These are phyloP conservation scores for Urocyon cinereoargenteus DNA, from an alignment of 2,797 vertebrate genomes.

Conservation along the genomic window DNA sequence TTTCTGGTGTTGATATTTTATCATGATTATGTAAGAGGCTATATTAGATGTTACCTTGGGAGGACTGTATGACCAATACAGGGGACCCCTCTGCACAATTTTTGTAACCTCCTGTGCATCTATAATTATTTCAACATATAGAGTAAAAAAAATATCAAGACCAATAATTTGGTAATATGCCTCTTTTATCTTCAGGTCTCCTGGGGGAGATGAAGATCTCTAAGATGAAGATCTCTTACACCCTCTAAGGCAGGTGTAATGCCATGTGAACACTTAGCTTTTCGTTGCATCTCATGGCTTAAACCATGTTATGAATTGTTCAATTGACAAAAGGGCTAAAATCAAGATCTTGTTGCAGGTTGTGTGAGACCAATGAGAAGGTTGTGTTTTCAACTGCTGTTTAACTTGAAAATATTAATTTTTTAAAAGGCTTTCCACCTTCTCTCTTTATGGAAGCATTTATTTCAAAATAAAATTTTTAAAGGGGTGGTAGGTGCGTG, in stretches of 20 bases:
- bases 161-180: background rate
- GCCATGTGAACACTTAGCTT: background rate
- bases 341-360: background rate
- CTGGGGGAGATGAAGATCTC: background rate
- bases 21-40: background rate
- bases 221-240: no score
- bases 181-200: background rate
- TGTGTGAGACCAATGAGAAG: background rate
- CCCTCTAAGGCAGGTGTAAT: background rate
- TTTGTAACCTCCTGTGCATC: background rate
- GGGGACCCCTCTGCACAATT: background rate
- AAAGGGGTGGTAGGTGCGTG: background rate
- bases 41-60: background rate
- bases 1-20: background rate
- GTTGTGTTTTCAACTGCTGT: background rate
- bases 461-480: background rate
- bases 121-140: conserved; percentile 24
- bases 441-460: background rate
- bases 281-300: background rate
- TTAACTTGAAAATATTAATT: background rate
- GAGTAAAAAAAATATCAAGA: background rate
- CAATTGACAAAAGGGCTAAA: background rate
- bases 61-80: background rate
- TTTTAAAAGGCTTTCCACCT: background rate
- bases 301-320: background rate